Evolutionary conservation across 2,797 vertebrate genomes (phyloP).

Genomic region (Chloroceryle inda): DNA sequence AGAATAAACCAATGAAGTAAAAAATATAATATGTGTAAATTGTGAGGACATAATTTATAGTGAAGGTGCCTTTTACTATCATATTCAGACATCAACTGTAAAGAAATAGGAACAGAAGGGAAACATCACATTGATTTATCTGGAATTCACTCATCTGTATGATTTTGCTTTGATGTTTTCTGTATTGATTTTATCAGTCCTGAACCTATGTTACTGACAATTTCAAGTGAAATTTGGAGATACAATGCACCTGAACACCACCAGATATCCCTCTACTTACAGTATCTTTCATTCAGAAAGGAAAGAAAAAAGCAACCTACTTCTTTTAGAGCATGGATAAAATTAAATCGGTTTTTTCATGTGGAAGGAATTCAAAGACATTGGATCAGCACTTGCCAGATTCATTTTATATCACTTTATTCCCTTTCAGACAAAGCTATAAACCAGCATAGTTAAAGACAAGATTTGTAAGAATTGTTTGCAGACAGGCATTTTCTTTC

Average conservation of each 20-base stretch:
- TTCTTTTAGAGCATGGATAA: background rate
- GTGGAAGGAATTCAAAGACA: background rate
- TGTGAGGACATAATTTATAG: background rate
- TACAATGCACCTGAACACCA: background rate
- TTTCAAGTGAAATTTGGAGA: background rate
- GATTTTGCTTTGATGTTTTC: background rate
- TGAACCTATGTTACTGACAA: background rate
- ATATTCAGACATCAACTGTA: background rate
- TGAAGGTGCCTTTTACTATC: background rate
- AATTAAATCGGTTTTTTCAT: conserved; percentile 17
- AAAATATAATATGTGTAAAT: background rate
- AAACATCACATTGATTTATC: background rate
- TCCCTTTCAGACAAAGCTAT: background rate
- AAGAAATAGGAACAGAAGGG: background rate
- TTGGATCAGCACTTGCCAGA: background rate
- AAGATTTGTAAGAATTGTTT: background rate
- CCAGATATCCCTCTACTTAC: background rate
- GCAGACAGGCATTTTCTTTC: background rate
- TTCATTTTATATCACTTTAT: conserved; percentile 8
- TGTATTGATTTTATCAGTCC: background rate
- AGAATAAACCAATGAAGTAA: background rate
- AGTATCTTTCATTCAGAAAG: background rate
- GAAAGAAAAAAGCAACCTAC: background rate
- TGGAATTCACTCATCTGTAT: background rate
- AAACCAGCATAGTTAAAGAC: background rate